phyloP scores from a whole-genome alignment of 2,113 vertebrate species.

The Ciconia boyciana region DNA sequence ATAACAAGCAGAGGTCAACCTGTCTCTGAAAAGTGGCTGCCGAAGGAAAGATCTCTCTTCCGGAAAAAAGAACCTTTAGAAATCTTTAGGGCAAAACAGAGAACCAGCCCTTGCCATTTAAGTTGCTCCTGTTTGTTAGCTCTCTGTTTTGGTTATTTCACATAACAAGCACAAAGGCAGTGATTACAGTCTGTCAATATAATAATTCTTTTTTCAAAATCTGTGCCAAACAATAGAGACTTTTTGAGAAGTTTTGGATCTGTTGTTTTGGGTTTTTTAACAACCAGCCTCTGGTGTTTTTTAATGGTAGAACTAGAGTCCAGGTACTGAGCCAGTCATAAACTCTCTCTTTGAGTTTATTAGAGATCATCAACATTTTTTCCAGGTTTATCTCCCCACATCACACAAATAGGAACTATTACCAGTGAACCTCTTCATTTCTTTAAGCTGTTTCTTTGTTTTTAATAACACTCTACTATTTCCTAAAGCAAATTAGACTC shows the following conservation, averaged over 20 bases:
- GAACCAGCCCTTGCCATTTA: not conserved
- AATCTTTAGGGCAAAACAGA: not conserved
- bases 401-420: not conserved
- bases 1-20: constrained; percentile 25
- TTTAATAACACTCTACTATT: not conserved
- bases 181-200: not conserved
- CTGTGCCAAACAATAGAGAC: not conserved
- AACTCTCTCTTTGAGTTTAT: not conserved
- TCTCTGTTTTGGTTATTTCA: not conserved
- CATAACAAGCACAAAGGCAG: not conserved
- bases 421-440: not conserved
- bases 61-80: not conserved
- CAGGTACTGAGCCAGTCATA: not conserved
- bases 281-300: not conserved
- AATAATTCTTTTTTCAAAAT: not conserved
- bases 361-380: not conserved
- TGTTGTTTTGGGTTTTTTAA: not conserved
- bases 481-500: not conserved
- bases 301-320: not conserved
- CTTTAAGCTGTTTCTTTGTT: not conserved
- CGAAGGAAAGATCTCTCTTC: not conserved
- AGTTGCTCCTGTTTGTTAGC: not conserved
- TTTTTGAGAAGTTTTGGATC: not conserved
- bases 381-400: not conserved
- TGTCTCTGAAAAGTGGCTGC: not conserved